A percentile compares a stretch with the other conserved stretches of the same genome.
These are phyloP conservation scores for Isotomurus palustris DNA, from an alignment of 2,888 invertebrate genomes.

Conservation along the genomic window DNA sequence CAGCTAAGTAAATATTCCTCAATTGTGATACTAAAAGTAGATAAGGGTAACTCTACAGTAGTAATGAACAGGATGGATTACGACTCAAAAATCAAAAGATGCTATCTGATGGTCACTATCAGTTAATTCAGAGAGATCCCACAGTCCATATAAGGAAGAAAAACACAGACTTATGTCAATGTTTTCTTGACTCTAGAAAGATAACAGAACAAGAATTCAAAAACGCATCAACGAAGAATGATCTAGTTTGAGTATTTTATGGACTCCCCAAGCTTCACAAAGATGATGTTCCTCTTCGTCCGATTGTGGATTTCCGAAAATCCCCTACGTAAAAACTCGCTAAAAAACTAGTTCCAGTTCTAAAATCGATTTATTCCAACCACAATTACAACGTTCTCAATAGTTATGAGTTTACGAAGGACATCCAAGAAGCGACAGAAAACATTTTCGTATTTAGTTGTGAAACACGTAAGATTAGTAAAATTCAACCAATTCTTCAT, in stretches of 20 bases:
- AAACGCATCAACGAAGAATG: neutral
- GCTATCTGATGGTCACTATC: neutral
- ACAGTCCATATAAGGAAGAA: neutral
- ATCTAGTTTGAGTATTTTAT: neutral
- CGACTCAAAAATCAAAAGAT: neutral
- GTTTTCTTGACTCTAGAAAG: neutral
- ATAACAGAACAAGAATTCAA: neutral
- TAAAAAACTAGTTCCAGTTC: neutral
- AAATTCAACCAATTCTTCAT: no score
- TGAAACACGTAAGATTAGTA: neutral
- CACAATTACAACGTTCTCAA: neutral
- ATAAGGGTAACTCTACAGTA: neutral
- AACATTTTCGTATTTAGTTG: neutral
- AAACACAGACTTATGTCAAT: neutral
- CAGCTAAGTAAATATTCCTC: no score
- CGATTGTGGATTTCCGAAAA: constrained; percentile 4
- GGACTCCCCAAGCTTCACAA: constrained; percentile 14
- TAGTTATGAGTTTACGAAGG: neutral
- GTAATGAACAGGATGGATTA: neutral
- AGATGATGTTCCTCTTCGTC: neutral
- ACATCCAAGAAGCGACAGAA: neutral
- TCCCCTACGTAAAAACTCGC: constrained; percentile 6
- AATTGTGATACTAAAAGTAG: neutral
- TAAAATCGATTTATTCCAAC: neutral
- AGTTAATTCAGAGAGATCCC: neutral